phyloP scores from a whole-genome alignment of 2,797 vertebrate genomes.

The Antrozous pallidus region DNA sequence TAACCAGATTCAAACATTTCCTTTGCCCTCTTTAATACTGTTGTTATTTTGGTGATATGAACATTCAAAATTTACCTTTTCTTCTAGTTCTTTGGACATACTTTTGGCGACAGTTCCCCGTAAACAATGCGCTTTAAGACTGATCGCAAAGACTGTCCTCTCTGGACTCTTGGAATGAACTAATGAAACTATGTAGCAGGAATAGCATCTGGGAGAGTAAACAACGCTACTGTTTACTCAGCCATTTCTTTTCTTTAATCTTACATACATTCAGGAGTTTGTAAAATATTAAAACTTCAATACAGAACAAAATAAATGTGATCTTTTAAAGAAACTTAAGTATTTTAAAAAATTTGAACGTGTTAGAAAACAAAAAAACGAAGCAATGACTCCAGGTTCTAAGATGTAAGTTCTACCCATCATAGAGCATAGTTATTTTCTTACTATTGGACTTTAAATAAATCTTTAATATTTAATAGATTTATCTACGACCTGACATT shows the following conservation, averaged over 20 bases:
- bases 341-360: background rate
- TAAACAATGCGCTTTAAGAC: background rate
- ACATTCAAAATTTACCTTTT: background rate
- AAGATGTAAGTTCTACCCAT: background rate
- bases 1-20: background rate
- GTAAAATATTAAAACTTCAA: background rate
- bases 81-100: background rate
- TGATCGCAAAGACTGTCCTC: background rate
- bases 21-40: background rate
- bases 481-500: background rate
- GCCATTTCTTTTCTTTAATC: background rate
- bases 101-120: no score
- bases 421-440: background rate
- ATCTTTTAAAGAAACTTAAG: constrained; percentile 49
- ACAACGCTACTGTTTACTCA: background rate
- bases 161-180: background rate
- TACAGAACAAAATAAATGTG: background rate
- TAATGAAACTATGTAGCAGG: background rate
- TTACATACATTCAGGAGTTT: background rate
- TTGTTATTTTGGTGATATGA: background rate
- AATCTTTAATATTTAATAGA: background rate
- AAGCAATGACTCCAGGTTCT: background rate
- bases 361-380: constrained; percentile 23
- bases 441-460: background rate
- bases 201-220: background rate